Base-by-base conservation (phyloP, 2,888 invertebrate genomes). In the Sericinus montela region DNA sequence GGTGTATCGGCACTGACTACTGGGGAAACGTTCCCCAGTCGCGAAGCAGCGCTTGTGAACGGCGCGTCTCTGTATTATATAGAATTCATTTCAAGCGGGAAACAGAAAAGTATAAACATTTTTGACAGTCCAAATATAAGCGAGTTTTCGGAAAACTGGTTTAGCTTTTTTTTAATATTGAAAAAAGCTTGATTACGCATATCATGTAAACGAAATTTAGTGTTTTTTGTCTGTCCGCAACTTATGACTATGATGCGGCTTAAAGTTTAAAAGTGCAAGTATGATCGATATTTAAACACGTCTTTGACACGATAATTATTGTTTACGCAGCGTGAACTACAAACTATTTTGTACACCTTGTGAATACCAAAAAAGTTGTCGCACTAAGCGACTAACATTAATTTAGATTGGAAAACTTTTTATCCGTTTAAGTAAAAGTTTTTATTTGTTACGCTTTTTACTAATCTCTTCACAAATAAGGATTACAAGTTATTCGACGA, bases 1-100 rank as follows among this genome's bases (percentile, higher is more conserved):
- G 51, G 45, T 48, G 50, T 56, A 51, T 51, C 52, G 45, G 51
- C 48, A 42, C 30, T n/a, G 11, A 10, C 28, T n/a, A n/a, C 54
- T 45, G n/a, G n/a, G n/a, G n/a, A n/a, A 45, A 40, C 50, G 38
- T 46, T 54, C 55, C 55, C 63, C 69, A 75, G 75, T 75, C 66
- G 67, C 58, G 58, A 52, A 57, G 52, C 50, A 59, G 59, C 69
- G 60, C 52, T 56, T 67, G 66, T 19, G 49, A 47, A 63, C 47
- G 63, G 41, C 65, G 63, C 62, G 58, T 53, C 60, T 60, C 62
- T 55, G 39, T 11, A 16, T 13, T 11, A 11, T 11, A 30, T 0
- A 23, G 37, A n/a, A n/a, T n/a, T 11, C 19, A 15, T 34, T 25
- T 8, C 36, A 29, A 40, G 64, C 68, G 67, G 62, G 63, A 67